phyloP scores from a whole-genome alignment of 2,113 vertebrate genomes.

The Semnornis frantzii region DNA sequence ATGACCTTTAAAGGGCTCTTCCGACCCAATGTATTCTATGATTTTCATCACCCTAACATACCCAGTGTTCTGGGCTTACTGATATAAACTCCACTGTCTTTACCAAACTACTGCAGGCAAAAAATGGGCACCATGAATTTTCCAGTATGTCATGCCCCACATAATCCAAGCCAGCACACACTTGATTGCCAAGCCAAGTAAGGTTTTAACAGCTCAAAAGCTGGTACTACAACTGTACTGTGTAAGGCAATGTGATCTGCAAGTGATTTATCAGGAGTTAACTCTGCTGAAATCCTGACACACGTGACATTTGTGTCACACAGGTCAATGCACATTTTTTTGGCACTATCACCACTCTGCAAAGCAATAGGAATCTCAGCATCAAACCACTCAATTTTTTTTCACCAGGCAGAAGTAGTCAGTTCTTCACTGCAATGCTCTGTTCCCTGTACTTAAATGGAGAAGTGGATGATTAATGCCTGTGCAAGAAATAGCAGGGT shows the following conservation, averaged over 20 bases:
- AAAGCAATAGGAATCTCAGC: neutral
- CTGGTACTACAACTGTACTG: neutral
- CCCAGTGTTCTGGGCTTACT: neutral
- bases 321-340: neutral
- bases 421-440: neutral
- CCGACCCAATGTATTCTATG: too few relatives aligned
- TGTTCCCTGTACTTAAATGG: neutral
- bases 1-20: too few relatives aligned
- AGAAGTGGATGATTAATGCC: constrained; percentile 21
- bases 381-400: neutral
- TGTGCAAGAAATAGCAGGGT: neutral
- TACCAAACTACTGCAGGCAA: neutral
- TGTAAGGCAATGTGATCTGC: neutral
- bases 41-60: neutral
- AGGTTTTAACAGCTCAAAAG: neutral
- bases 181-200: neutral
- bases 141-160: neutral
- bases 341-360: neutral
- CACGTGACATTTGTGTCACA: neutral
- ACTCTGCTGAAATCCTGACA: neutral
- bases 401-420: neutral
- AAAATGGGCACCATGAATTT: neutral
- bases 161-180: neutral
- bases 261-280: neutral
- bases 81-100: neutral